Conservation (phyloP, 2,888 invertebrate species). For the Bibio marci region DNA sequence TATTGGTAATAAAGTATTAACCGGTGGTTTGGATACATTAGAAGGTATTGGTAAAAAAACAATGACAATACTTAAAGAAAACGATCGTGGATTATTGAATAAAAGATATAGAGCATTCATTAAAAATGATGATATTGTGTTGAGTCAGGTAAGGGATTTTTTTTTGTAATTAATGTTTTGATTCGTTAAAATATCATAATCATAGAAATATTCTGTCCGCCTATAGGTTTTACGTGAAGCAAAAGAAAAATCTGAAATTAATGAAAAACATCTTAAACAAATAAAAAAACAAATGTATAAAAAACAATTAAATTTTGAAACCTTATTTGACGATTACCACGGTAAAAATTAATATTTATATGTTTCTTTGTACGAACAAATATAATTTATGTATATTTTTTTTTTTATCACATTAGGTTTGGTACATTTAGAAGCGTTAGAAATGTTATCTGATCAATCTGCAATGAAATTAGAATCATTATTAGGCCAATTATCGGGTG, state of each 20-base stretch:
- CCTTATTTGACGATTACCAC: constrained; percentile 74
- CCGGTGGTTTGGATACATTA: constrained; percentile 69
- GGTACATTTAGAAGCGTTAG: constrained; percentile 78
- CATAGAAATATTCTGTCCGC: too few relatives aligned
- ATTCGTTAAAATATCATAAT: background rate
- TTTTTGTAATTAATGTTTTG: background rate
- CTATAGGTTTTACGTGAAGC: constrained; percentile 50
- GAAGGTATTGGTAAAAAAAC: constrained; percentile 92
- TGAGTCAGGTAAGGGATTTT: constrained; percentile 18
- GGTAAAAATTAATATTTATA: too few relatives aligned
- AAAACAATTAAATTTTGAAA: constrained; percentile 50
- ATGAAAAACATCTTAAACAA: constrained; percentile 20
- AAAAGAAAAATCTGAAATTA: constrained; percentile 41
- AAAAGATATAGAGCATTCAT: constrained; percentile 32
- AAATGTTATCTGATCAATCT: constrained; percentile 75
- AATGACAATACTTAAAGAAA: constrained; percentile 82
- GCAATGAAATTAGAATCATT: constrained; percentile 52
- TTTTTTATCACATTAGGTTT: constrained; percentile 34
- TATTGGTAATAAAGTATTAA: constrained; percentile 51
- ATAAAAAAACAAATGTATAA: constrained; percentile 20
- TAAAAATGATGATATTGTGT: constrained; percentile 20
- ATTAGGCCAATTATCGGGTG: constrained; percentile 36
- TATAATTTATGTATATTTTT: too few relatives aligned
- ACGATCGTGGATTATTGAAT: constrained; percentile 74
- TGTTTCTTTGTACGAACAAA: too few relatives aligned